Evolutionary conservation across 2,797 vertebrate species (phyloP).

Genomic region (Paedocypris micromegethes): DNA sequence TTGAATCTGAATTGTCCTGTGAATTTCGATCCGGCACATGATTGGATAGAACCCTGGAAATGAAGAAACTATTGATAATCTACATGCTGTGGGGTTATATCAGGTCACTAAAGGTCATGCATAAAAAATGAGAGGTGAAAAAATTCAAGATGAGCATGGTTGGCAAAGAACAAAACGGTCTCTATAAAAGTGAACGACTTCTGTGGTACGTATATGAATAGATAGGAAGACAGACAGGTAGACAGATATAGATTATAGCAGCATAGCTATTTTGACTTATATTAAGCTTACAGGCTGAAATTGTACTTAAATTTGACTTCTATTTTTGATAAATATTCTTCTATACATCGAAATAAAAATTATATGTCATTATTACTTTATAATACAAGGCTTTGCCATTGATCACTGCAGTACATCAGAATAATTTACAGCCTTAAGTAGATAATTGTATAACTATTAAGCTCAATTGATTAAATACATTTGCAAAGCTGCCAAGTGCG

Average conservation of each 20-base stretch:
- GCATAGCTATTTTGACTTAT: too few relatives aligned
- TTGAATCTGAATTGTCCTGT: constrained; percentile 38
- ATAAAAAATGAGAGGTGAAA: constrained; percentile 6
- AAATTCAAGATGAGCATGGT: background rate
- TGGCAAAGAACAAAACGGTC: background rate
- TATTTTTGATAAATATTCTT: too few relatives aligned
- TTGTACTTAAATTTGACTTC: too few relatives aligned
- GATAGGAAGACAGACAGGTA: too few relatives aligned
- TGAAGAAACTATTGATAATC: background rate
- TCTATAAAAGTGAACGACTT: constrained; percentile 30
- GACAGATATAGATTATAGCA: too few relatives aligned
- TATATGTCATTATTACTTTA: background rate
- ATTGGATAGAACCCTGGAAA: background rate
- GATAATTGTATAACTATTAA: constrained; percentile 50
- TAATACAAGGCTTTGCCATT: constrained; percentile 25
- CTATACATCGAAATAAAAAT: too few relatives aligned
- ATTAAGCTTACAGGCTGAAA: too few relatives aligned
- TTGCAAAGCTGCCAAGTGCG: constrained; percentile 45
- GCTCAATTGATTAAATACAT: constrained; percentile 47
- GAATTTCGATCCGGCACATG: constrained; percentile 30
- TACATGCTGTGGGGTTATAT: constrained; percentile 2
- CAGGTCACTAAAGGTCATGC: background rate
- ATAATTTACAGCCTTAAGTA: constrained; percentile 41
- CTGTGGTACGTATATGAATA: background rate
- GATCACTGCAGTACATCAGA: constrained; percentile 33